These are phyloP conservation scores for Nymphalis urticae DNA, from an alignment of 2,888 invertebrate genomes.

Conservation along the genomic window DNA sequence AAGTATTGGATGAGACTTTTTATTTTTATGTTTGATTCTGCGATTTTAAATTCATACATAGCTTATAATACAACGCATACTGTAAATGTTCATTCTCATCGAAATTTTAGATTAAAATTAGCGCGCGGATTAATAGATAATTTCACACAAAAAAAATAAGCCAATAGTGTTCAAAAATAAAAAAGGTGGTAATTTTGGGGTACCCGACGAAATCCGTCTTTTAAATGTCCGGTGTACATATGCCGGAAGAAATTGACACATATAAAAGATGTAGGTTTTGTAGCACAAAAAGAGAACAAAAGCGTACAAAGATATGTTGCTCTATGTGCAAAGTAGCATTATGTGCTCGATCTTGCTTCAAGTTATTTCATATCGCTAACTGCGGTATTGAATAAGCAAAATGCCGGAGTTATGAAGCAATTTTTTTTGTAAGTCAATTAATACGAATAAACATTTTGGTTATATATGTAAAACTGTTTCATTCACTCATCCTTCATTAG, in stretches of 20 bases:
- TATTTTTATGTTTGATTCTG: slow-evolving; percentile 44
- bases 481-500: no score
- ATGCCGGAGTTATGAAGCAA: no score
- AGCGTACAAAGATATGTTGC: slow-evolving; percentile 1
- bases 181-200: slow-evolving; percentile 43
- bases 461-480: no score
- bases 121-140: background rate
- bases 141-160: slow-evolving; percentile 15
- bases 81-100: slow-evolving; percentile 28
- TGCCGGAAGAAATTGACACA: slow-evolving; percentile 44
- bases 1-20: slow-evolving; percentile 50
- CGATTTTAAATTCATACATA: slow-evolving; percentile 42
- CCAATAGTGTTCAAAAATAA: slow-evolving; percentile 33
- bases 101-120: background rate
- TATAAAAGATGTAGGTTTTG: slow-evolving; percentile 49
- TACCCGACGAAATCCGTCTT: slow-evolving; percentile 47
- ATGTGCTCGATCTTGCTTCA: slow-evolving; percentile 8
- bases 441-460: no score
- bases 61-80: slow-evolving; percentile 38
- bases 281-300: slow-evolving; percentile 39
- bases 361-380: background rate
- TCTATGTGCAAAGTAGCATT: slow-evolving; percentile 5
- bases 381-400: no score
- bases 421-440: no score
- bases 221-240: slow-evolving; percentile 47